Evolutionary conservation across 2,113 vertebrate species (phyloP).

Genomic region (Pionites leucogaster): DNA sequence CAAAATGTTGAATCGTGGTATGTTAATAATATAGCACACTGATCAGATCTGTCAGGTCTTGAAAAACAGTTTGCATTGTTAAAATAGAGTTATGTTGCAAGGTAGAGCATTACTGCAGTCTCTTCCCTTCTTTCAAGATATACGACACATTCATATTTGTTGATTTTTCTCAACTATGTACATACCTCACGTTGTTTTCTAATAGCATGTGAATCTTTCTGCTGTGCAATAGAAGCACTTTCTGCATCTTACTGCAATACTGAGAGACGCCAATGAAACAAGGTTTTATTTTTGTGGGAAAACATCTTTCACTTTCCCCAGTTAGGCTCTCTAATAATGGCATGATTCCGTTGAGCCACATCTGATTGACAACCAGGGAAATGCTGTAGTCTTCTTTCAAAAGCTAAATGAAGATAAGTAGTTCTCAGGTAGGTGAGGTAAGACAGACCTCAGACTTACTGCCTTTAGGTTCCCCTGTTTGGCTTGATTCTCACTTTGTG

Average conservation of each 20-base stretch:
- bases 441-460: neutral
- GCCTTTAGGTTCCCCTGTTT: neutral
- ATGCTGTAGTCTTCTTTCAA: neutral
- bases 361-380: neutral
- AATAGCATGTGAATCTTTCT: neutral
- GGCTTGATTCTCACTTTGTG: neutral
- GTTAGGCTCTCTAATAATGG: neutral
- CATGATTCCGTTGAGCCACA: neutral
- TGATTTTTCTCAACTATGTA: neutral
- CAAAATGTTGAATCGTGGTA: constrained; percentile 30
- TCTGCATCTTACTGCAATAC: neutral
- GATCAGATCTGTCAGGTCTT: constrained; percentile 21
- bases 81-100: constrained; percentile 18
- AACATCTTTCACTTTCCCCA: neutral
- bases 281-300: neutral
- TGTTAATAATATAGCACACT: constrained; percentile 40
- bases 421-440: neutral
- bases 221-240: neutral
- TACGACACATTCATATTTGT: neutral
- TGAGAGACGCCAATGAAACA: neutral
- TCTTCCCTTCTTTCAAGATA: neutral
- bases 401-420: neutral
- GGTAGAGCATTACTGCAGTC: neutral
- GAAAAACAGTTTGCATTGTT: constrained; percentile 9
- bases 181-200: neutral